Evolutionary conservation across 2,888 invertebrate species (phyloP), one percentile per base, ranked within the genome.

Genomic region (Philereme vetulata): DNA sequence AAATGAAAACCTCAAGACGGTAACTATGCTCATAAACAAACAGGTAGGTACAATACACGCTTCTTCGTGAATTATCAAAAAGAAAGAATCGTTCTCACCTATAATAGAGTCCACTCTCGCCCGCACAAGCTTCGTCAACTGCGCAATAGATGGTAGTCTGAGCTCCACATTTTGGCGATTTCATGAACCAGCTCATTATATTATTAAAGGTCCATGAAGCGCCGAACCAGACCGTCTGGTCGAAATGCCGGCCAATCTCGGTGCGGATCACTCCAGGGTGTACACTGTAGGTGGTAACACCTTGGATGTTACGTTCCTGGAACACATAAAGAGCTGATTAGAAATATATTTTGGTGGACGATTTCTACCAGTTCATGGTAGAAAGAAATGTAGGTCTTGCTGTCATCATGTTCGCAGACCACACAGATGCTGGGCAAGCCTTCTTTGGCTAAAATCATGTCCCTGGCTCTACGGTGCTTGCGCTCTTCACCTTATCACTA

Each of bases 81-180:
- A 36, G 4, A 43, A 50, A 40, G 4, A 35, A 42, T 35, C 33
- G 6, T 51, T 10, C 43, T 56, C 5, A 93, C 93, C 84, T 80
- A 72, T 93, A 94, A 78, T 93, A 93, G 33, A 93, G 78, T 40
- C 94, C 94, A 52, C 90, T 93, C 78, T 95, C 91, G 0, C 89
- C 78, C 0, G 83, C 93, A 62, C 93, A 93, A 10, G 93, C 86
- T 58, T 95, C 94, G 62, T 95, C 94, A 0, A 95, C 86, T 0
- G 95, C 93, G 75, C 96, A 96, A 77, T 95, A 93, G 58, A 97
- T 90, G 0, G 94, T 93, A 0, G 96, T 96, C 84, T 96, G 96
- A 0, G 96, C 96, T 8, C 96, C 96, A 77, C 94, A 94, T 65
- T 88, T 87, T 0, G 94, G 92, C 1, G 92, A 93, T 77, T 95